Evolutionary conservation across 2,113 vertebrate species (phyloP).

Genomic region (Cryptotis parvus): DNA sequence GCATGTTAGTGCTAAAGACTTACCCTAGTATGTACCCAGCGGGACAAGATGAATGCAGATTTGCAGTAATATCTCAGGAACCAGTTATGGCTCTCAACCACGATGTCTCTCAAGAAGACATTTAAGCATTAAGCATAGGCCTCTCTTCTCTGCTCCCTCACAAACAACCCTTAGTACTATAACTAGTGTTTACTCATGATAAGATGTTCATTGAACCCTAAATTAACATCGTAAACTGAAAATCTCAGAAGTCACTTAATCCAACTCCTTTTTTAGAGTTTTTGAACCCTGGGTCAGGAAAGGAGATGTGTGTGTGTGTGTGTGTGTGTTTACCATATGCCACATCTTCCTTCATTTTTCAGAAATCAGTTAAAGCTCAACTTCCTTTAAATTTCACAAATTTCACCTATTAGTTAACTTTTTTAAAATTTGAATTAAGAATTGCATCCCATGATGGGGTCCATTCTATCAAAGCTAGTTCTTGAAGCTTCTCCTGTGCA

Average conservation of each 20-base stretch:
- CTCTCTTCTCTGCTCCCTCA: accelerated
- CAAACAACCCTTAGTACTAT: background rate
- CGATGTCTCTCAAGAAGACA: background rate
- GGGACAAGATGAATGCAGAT: background rate
- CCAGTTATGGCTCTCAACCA: background rate
- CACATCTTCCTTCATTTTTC: constrained; percentile 17
- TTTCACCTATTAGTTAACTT: background rate
- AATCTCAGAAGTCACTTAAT: background rate
- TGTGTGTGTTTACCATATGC: background rate
- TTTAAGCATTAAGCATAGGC: background rate
- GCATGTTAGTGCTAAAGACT: background rate
- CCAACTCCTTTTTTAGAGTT: background rate
- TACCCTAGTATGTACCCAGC: background rate
- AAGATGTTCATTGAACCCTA: background rate
- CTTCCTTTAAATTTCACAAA: background rate
- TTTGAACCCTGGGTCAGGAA: background rate
- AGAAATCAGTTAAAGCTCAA: background rate
- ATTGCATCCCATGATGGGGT: background rate
- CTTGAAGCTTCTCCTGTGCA: background rate
- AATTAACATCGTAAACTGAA: constrained; percentile 15
- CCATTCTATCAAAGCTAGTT: background rate
- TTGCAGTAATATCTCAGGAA: background rate
- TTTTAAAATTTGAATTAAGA: background rate
- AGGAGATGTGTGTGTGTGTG: no score
- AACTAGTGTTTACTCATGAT: background rate